Conservation (phyloP, 2,797 vertebrate species). For the Taeniopygia guttata region DNA sequence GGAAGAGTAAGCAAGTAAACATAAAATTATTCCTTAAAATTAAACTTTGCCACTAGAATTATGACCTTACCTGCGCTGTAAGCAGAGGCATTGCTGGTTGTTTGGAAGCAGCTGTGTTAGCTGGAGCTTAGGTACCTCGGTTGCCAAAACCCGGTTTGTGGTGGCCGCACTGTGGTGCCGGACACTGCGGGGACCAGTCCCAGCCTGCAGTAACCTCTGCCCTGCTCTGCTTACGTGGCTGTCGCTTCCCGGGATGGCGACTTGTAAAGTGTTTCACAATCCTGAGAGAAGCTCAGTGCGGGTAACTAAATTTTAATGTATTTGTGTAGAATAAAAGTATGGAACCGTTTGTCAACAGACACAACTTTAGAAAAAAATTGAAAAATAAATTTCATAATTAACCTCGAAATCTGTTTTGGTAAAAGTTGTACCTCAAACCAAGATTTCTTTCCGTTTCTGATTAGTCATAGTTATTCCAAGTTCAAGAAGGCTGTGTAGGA, state of each 20-base stretch:
- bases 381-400: neutral
- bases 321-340: neutral
- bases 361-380: neutral
- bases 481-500: neutral
- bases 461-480: neutral
- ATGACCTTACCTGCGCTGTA: rapidly evolving
- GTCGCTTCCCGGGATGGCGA: neutral
- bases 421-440: neutral
- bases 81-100: neutral
- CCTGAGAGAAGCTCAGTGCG: neutral
- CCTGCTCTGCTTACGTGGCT: neutral
- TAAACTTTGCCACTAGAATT: neutral
- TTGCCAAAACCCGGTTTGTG: neutral
- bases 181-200: too few species aligned
- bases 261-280: neutral
- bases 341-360: neutral
- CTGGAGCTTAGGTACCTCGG: rapidly evolving
- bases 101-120: neutral
- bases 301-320: neutral
- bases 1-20: neutral
- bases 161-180: rapidly evolving
- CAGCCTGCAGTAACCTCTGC: neutral
- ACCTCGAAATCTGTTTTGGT: neutral
- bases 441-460: neutral
- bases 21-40: neutral